Conservation (phyloP, 2,888 invertebrate genomes). For the Seira sanloemensis region DNA sequence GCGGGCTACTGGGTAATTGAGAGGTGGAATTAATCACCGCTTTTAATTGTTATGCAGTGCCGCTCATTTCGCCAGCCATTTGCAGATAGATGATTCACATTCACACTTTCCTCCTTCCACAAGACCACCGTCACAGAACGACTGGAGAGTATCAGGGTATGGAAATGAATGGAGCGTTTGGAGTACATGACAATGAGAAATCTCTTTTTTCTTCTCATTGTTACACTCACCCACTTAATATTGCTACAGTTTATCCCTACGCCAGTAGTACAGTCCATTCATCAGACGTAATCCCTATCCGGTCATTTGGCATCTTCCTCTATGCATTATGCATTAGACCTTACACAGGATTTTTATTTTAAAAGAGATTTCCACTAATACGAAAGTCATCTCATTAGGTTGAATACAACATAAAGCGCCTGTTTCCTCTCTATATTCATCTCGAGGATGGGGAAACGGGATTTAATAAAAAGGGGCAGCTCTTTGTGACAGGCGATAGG, state of each 20-base stretch:
- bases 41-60: neutral
- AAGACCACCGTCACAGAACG: too few relatives aligned
- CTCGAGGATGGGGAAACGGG: neutral
- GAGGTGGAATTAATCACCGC: neutral
- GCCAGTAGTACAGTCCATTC: constrained; percentile 27
- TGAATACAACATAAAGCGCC: neutral
- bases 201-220: too few relatives aligned
- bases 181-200: too few relatives aligned
- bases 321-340: constrained; percentile 46
- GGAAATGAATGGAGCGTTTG: too few relatives aligned
- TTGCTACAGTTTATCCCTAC: too few relatives aligned
- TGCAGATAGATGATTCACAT: too few relatives aligned
- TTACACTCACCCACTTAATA: too few relatives aligned
- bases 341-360: neutral
- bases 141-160: too few relatives aligned
- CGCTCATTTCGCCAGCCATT: too few relatives aligned
- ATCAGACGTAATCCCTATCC: constrained; percentile 43
- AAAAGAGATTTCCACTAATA: neutral
- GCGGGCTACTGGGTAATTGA: neutral
- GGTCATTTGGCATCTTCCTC: constrained; percentile 42
- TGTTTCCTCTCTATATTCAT: neutral
- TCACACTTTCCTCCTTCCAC: too few relatives aligned
- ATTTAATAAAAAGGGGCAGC: neutral
- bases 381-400: neutral
- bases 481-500: neutral